Base-by-base conservation (phyloP, 2,888 invertebrate genomes). In the Drosophila koepferae region DNA sequence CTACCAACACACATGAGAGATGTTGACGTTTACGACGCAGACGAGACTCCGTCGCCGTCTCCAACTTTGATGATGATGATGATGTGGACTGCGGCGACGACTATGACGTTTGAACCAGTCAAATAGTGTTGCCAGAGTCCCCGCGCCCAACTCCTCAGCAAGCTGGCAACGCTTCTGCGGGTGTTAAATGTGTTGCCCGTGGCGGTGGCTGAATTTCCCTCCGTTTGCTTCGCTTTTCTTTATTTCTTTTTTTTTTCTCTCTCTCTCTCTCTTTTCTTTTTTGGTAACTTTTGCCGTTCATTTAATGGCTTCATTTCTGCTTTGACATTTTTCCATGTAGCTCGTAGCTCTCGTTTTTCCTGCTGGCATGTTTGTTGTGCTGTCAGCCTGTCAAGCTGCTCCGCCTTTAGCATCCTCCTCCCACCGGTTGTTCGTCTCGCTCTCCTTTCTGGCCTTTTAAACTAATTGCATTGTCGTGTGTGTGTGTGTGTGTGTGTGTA, bases 241-340 rank as follows among this genome's bases (percentile, higher is more conserved):
- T 18, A 31, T 40, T 71, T 58, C 54, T 51, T 65, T 28, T 65
- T 56, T 38, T 63, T 43, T 16, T 49, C 2, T n/a, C n/a, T n/a
- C 23, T 23, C 23, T 23, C 23, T 67, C 6, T 28, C 28, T 28
- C 28, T 67, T 34, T 71, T 56, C 43, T 63, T 63, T 54, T 51
- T 36, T 20, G 68, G 72, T 64, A 88, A 89, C 84, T 89, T 86
- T 83, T 81, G 89, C 77, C 84, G 89, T 85, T 88, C 86, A 83
- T 85, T 86, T 86, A 86, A 86, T 86, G 89, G 85, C 89, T 86
- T 86, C 86, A 89, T 87, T 89, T 83, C 67, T 89, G 88, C 86
- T 89, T 85, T 86, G 89, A 86, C 89, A 86, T 87, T 86, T 82
- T 80, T 77, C 74, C 86, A 78, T 83, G 83, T 64, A 73, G 72